Conservation (phyloP, 2,113 vertebrate species). For the Ochotona princeps region DNA sequence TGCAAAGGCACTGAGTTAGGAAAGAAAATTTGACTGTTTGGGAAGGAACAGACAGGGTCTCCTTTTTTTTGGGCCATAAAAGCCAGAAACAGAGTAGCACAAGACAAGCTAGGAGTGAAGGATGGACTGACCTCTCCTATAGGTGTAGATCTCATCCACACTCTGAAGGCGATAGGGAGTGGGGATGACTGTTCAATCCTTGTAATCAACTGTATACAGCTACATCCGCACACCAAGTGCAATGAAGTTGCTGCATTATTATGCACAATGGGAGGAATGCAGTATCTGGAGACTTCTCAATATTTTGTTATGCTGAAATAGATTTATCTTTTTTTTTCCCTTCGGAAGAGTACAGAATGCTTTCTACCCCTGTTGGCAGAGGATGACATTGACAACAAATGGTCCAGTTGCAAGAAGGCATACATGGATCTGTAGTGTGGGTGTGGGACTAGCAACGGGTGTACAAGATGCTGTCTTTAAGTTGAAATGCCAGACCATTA, state of each 20-base stretch:
- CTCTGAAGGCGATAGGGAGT: not conserved
- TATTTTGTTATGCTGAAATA: not conserved
- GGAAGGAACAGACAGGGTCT: not conserved
- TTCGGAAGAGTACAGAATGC: not conserved
- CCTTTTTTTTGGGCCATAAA: not conserved
- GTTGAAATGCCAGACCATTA: not conserved
- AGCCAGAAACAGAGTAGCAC: not conserved
- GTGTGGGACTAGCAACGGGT: not conserved
- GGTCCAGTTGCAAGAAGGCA: not conserved
- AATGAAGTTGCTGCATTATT: not conserved
- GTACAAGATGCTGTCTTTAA: not conserved
- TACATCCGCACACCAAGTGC: not conserved
- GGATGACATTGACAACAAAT: not conserved
- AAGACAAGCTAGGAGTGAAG: not conserved
- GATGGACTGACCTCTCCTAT: accelerated
- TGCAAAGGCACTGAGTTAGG: not conserved
- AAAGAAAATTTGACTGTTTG: not conserved
- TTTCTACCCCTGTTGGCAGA: not conserved
- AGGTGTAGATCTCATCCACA: accelerated
- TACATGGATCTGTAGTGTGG: not conserved
- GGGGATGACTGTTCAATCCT: accelerated
- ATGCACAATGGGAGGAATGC: not conserved
- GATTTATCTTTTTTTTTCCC: not conserved
- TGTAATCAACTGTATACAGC: not conserved
- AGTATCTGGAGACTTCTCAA: not conserved